Base-by-base conservation (phyloP, 2,797 vertebrate genomes). In the Tangara arthus region DNA sequence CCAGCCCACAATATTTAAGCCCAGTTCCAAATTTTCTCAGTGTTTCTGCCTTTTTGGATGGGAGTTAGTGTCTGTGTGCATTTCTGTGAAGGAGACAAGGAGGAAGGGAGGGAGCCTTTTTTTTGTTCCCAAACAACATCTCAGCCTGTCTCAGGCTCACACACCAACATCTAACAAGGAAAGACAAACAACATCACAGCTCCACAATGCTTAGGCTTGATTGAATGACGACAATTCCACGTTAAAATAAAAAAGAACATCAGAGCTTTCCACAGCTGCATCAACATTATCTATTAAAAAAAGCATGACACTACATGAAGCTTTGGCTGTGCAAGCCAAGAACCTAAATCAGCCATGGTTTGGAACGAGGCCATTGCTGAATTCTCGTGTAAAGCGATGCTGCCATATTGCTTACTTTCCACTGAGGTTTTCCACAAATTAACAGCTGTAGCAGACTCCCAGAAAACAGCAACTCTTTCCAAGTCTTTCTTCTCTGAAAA, bases 391-490 rank as follows among this genome's bases (percentile, higher is more conserved):
- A 90, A 97, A 97, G 96, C 2, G 13, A 96, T 95, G 95, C 96
- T 82, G 94, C 92, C 88, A 95, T 96, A 94, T 96, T 94, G 95
- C 97, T 97, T 95, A 96, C 95, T 97, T 97, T 97, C 97, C 97
- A 95, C 94, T 92, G 96, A 97, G 96, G 95, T 93, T 97, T 97
- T 95, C 96, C 96, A 96, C 96, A 95, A 97, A 97, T 95, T 91
- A 98, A 96, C 97, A 98, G 97, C 96, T 98, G 97, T 97, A 98
- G 92, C 81, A 97, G 93, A 91, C 94, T 96, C 95, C 69, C 91
- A 96, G 97, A 97, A 97, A 97, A 96, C 66, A 76, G 55, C 21
- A 94, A 61, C 63, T 47, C 72, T 79, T 87, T 95, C 97, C 96
- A 97, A 97, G 96, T 47, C 97, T 97, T 98, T 97, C 96, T 97